Evolutionary conservation across 1,140 invertebrate genomes (phyloP), one percentile per base, ranked within the genome.

Genomic region (Tyrophagus putrescentiae): DNA sequence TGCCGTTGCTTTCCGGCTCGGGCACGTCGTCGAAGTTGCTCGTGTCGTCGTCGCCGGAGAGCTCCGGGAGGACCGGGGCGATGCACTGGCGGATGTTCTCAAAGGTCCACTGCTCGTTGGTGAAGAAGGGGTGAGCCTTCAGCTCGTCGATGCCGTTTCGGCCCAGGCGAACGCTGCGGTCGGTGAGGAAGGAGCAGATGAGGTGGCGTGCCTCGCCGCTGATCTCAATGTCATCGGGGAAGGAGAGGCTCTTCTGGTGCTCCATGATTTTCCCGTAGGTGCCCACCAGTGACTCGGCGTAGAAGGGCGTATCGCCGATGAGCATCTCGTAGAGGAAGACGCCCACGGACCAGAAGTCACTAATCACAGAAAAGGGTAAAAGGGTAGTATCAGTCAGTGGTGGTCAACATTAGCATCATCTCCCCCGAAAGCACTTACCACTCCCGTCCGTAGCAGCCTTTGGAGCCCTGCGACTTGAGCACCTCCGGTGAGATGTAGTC

Each of bases 261-360:
- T 98, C 92, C 93, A 98, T 97, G 66, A 98, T 98, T 75, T 96
- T 97, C 58, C 89, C 89, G 72, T 99, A 99, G 11, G 95, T 99
- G 32, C 90, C 92, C 33, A 97, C 87, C 59, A 99, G 78, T 52
- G 92, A 96, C 69, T 98, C 95, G 1, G 94, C 93, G 76, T 95
- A 98, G 75, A 98, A 98, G 3, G 95, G 95, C 4, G 94, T 93
- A 72, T 98, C 95, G n/a, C 93, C 78, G 61, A 95, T 84, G 6
- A 98, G 76, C 92, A 99, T 98, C 77, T 98, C 95, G 73, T 95
- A 98, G 0, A 98, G 77, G 73, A 98, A 93, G 53, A 98, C 93
- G 39, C 95, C 95, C 16, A 98, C 93, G 16, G 90, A 94, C 96
- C 96, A 99, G 90, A 91, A 99, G 75, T 99, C 96, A 74, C 95